phyloP scores from a whole-genome alignment of 37 sponge, comb jelly and placozoan species.

The Sycon ciliatum region DNA sequence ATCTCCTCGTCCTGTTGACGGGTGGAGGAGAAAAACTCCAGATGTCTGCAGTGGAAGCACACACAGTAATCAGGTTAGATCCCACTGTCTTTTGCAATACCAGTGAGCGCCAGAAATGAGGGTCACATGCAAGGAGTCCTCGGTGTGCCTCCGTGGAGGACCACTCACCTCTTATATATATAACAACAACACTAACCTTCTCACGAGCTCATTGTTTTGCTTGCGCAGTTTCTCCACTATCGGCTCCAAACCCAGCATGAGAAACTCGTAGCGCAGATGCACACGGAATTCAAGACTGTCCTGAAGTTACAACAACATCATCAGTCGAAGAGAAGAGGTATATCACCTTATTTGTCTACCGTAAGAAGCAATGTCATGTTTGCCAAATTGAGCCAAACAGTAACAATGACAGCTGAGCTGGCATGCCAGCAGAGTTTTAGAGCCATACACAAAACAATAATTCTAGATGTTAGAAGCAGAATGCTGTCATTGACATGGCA shows the following conservation, averaged over 20 bases:
- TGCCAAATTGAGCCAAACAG: neutral
- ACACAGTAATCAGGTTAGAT: neutral
- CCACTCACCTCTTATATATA: too few relatives aligned
- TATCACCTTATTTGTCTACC: too few relatives aligned
- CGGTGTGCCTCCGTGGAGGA: too few relatives aligned
- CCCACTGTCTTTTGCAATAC: too few relatives aligned
- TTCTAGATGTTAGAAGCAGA: too few relatives aligned
- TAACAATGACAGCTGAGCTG: neutral
- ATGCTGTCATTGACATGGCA: too few relatives aligned
- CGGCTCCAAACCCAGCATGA: conserved; percentile 63
- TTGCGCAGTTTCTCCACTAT: conserved; percentile 41
- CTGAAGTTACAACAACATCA: conserved; percentile 14
- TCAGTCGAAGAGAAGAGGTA: neutral
- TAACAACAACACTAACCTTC: conserved; percentile 63
- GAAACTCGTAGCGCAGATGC: conserved; percentile 64
- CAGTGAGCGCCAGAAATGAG: too few relatives aligned
- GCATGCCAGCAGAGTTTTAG: too few relatives aligned
- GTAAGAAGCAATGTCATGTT: too few relatives aligned
- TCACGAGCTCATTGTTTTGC: conserved; percentile 47
- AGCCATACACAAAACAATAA: too few relatives aligned
- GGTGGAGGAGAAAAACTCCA: conserved; percentile 64
- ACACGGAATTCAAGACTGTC: conserved; percentile 69
- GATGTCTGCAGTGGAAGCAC: conserved; percentile 30
- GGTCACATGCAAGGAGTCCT: too few relatives aligned
- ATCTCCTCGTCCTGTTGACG: conserved; percentile 63